Conservation (phyloP, 2,797 vertebrate species). For the Etheostoma perlongum region DNA sequence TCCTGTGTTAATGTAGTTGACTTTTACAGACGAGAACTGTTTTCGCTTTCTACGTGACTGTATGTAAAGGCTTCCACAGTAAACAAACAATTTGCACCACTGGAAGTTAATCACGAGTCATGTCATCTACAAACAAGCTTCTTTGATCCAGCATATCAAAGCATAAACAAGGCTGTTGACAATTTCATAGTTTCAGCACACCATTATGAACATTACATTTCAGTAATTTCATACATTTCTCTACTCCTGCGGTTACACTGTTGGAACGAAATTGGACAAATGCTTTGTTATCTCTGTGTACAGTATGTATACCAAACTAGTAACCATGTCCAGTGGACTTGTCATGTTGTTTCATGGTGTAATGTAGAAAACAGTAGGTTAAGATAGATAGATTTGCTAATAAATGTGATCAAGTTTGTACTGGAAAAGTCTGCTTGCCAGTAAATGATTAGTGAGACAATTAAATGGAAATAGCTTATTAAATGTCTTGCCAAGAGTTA, state of each 20-base stretch:
- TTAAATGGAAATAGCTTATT: neutral
- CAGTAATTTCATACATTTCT: slow-evolving; percentile 22
- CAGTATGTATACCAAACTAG: neutral
- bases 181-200: slow-evolving; percentile 16
- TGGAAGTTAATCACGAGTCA: slow-evolving; percentile 21
- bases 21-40: neutral
- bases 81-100: slow-evolving; percentile 12
- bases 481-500: neutral
- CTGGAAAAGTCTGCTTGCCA: neutral
- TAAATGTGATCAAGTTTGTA: neutral
- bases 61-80: neutral
- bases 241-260: neutral
- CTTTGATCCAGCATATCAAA: slow-evolving; percentile 39
- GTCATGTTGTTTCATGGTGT: neutral
- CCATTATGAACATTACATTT: neutral
- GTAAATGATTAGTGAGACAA: neutral
- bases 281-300: neutral
- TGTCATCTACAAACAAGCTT: neutral
- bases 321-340: neutral
- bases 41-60: neutral
- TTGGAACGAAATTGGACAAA: neutral
- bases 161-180: slow-evolving; percentile 12
- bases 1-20: neutral
- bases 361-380: neutral
- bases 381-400: neutral